phyloP scores from a whole-genome alignment of 2,888 invertebrate genomes.

The Agrenia bidenticulata region DNA sequence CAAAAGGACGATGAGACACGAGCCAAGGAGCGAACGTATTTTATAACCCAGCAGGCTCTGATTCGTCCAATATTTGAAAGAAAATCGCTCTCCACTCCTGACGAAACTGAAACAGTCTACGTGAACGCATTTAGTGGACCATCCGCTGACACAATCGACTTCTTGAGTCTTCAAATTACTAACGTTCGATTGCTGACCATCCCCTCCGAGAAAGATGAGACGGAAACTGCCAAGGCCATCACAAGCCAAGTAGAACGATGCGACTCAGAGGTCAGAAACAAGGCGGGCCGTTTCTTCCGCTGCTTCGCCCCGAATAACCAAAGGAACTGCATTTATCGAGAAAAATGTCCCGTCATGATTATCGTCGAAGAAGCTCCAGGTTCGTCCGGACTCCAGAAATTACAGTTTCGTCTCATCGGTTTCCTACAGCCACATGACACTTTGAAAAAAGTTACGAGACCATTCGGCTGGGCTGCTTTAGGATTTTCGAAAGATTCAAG shows the following conservation, averaged over 20 bases:
- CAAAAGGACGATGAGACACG: too few species aligned
- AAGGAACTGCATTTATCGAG: slow-evolving; percentile 21
- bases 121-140: background rate
- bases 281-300: background rate
- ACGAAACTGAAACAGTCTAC: background rate
- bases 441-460: slow-evolving; percentile 10
- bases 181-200: background rate
- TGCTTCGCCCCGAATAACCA: slow-evolving; percentile 26
- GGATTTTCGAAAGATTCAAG: slow-evolving; percentile 14
- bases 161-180: background rate
- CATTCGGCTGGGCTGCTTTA: slow-evolving; percentile 22
- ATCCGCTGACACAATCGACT: background rate
- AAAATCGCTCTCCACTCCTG: background rate
- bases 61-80: too few species aligned
- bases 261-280: too few species aligned
- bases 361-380: slow-evolving; percentile 16
- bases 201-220: background rate
- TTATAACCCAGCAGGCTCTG: too few species aligned
- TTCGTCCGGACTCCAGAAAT: too few species aligned
- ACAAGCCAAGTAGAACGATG: slow-evolving; percentile 9
- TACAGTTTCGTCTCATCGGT: slow-evolving; percentile 10
- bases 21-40: too few species aligned
- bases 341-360: slow-evolving; percentile 22
- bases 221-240: background rate
- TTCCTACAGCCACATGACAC: slow-evolving; percentile 1